Base-by-base conservation (phyloP, 2,888 invertebrate species). In the Labia minor region DNA sequence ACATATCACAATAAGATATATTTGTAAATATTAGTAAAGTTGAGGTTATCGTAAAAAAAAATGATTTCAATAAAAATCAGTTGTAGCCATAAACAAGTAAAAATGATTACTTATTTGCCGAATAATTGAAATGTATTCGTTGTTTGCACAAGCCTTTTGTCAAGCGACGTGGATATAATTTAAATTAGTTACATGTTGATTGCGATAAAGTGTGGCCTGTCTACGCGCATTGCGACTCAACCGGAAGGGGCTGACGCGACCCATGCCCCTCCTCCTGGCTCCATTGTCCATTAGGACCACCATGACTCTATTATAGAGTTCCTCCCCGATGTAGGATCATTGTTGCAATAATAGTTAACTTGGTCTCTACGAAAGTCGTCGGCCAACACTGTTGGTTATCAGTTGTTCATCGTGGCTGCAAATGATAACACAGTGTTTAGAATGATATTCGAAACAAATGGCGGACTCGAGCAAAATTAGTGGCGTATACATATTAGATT, bases 51-150 rank as follows among this genome's bases (percentile, higher is more conserved):
- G n/a, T n/a, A n/a, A n/a, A n/a, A n/a, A n/a, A n/a, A n/a, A n/a
- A n/a, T n/a, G n/a, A n/a, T n/a, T n/a, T n/a, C n/a, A n/a, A n/a
- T n/a, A n/a, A n/a, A n/a, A n/a, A n/a, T n/a, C n/a, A n/a, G n/a
- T n/a, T n/a, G n/a, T n/a, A n/a, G n/a, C n/a, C n/a, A n/a, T n/a
- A n/a, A n/a, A 6, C 26, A 49, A 49, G 14, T n/a, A 49, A 49
- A 49, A 49, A 49, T 49, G n/a, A 49, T 49, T n/a, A 49, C 49
- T 49, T 49, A 49, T 49, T 49, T 49, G 49, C 49, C 49, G n/a
- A 49, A 49, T 49, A 49, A 49, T 49, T 49, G 49, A 49, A 49
- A 49, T 49, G 16, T 49, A 49, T 49, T 49, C 49, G 49, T 49
- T 49, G 49, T 49, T 49, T 49, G 49, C 49, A 14, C 49, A 49